These are phyloP conservation scores for Lanius ludovicianus DNA, from an alignment of 2,113 vertebrate genomes.

Conservation along the genomic window DNA sequence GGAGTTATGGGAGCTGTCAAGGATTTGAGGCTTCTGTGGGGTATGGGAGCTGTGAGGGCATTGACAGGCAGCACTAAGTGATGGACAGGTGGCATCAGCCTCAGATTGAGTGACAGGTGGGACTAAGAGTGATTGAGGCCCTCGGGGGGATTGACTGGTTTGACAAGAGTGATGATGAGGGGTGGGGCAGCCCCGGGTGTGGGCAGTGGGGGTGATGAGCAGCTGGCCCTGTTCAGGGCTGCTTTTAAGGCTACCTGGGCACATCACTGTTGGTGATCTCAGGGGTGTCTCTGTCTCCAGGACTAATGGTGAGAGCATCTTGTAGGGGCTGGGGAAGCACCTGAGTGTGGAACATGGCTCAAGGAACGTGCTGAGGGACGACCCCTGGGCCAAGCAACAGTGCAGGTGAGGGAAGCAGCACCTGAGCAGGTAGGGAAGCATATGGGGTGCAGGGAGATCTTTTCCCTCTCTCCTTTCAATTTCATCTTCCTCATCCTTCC, in stretches of 20 bases:
- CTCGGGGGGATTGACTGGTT: background rate
- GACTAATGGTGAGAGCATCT: background rate
- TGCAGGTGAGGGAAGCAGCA: background rate
- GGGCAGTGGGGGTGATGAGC: background rate
- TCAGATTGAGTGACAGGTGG: background rate
- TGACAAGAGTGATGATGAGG: background rate
- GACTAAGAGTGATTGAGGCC: background rate
- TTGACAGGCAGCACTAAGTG: background rate
- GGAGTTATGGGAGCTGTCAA: background rate
- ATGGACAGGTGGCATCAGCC: background rate
- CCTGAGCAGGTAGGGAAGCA: background rate
- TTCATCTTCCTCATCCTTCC: background rate
- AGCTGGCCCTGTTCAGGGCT: background rate
- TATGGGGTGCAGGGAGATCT: background rate
- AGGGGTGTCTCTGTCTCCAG: too few species aligned
- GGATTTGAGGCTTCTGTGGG: background rate
- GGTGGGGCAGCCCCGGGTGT: background rate
- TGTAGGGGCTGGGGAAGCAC: background rate
- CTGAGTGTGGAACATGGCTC: background rate
- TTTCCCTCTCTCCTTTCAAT: background rate
- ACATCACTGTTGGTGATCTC: background rate
- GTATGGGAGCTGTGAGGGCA: background rate
- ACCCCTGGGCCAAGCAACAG: background rate
- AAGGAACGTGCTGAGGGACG: background rate
- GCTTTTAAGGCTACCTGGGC: too few species aligned